phyloP scores from a whole-genome alignment of 2,797 vertebrate species.

The Pangasius mekongensis region DNA sequence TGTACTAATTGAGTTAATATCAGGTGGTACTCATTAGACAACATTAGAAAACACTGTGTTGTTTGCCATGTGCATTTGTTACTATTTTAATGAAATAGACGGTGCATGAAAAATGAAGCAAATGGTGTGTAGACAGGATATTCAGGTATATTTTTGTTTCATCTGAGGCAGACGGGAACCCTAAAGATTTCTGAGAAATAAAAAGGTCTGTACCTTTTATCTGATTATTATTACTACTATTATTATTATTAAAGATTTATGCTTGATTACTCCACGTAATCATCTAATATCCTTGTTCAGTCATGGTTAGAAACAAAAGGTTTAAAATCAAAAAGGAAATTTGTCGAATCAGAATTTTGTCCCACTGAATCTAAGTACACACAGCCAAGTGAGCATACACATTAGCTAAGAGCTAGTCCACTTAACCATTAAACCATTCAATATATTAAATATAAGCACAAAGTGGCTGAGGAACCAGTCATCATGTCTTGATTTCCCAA shows the following conservation, averaged over 20 bases:
- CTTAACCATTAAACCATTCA: neutral
- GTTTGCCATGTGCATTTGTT: neutral
- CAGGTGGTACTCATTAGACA: constrained; percentile 2
- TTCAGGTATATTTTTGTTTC: neutral
- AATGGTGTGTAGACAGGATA: neutral
- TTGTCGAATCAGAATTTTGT: neutral
- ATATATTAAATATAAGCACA: neutral
- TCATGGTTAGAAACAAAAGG: neutral
- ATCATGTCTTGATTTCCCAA: neutral
- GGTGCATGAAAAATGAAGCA: neutral
- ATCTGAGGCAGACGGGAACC: neutral
- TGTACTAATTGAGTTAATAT: neutral
- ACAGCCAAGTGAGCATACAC: neutral
- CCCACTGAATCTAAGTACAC: neutral
- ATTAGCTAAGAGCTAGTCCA: neutral
- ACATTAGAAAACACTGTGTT: neutral
- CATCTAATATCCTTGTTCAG: neutral
- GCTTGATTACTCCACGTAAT: neutral
- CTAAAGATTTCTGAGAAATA: neutral
- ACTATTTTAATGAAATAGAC: neutral
- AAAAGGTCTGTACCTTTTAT: neutral
- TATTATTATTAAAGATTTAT: neutral
- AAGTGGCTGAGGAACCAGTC: neutral
- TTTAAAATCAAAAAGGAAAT: neutral
- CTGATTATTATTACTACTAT: neutral